Evolutionary conservation across 1,140 invertebrate genomes (phyloP).

Genomic region (Drosophila parvula): DNA sequence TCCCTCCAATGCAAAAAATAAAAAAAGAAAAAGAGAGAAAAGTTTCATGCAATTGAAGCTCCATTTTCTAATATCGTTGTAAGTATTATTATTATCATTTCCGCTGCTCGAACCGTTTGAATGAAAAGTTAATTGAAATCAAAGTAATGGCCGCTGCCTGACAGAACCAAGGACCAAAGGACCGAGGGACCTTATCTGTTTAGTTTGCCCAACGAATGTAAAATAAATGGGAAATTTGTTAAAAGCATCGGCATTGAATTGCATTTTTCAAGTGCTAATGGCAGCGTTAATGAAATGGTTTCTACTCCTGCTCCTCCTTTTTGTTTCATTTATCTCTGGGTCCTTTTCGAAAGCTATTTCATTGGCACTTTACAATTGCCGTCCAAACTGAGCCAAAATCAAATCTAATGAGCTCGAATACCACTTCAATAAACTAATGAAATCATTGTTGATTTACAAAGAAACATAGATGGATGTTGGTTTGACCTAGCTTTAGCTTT

Average conservation of each 20-base stretch:
- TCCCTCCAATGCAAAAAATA: not conserved
- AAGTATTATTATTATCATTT: constrained; percentile 80
- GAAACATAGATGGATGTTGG: not conserved
- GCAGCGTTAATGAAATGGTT: constrained; percentile 76
- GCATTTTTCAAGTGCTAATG: constrained; percentile 76
- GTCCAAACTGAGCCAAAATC: constrained; percentile 15
- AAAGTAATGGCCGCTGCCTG: constrained; percentile 70
- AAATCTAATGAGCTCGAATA: constrained; percentile 29
- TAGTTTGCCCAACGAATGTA: constrained; percentile 72
- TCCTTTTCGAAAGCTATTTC: constrained; percentile 43
- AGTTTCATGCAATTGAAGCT: constrained; percentile 48
- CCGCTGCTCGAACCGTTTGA: constrained; percentile 57
- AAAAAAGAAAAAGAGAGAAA: constrained; percentile 8
- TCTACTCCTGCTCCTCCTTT: constrained; percentile 9
- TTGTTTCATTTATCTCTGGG: constrained; percentile 14
- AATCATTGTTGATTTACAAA: constrained; percentile 8
- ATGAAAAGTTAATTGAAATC: constrained; percentile 83
- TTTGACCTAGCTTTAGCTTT: not conserved
- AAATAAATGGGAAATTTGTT: constrained; percentile 79
- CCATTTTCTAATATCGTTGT: constrained; percentile 73
- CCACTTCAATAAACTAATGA: constrained; percentile 38
- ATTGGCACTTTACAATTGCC: constrained; percentile 53
- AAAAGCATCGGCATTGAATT: constrained; percentile 72
- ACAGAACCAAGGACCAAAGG: constrained; percentile 25
- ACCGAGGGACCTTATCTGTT: constrained; percentile 65